phyloP scores from a whole-genome alignment of 2,113 vertebrate genomes.

The Turdus rufiventris region DNA sequence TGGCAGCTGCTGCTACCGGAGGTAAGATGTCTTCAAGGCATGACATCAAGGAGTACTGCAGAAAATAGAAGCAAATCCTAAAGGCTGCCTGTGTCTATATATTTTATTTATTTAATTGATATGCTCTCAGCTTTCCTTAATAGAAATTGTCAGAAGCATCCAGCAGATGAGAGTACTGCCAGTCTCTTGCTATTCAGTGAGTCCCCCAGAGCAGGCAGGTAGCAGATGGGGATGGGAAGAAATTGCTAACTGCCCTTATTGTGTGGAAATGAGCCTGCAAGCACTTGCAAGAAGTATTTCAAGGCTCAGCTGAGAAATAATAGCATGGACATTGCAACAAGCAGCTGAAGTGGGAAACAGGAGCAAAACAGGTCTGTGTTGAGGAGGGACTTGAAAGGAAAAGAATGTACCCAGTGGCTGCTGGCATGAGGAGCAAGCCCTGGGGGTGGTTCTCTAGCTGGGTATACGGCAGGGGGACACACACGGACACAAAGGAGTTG shows the following conservation, averaged over 20 bases:
- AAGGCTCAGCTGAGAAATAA: constrained; percentile 27
- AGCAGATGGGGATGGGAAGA: constrained; percentile 44
- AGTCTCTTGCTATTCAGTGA: constrained; percentile 14
- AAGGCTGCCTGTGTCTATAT: constrained; percentile 38
- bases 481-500: not conserved
- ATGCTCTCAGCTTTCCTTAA: constrained; percentile 13
- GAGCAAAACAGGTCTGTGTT: not conserved
- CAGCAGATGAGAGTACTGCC: not conserved
- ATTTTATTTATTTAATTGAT: constrained; percentile 63
- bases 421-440: not conserved
- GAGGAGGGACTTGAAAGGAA: not conserved
- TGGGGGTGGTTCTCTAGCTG: not conserved
- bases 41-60: constrained; percentile 12
- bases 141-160: constrained; percentile 41
- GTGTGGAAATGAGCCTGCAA: constrained; percentile 29
- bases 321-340: not conserved
- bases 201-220: constrained; percentile 21
- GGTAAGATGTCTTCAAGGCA: constrained; percentile 57
- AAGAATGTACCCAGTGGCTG: not conserved
- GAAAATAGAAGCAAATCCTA: constrained; percentile 58
- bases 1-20: constrained; percentile 44
- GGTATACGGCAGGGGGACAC: not conserved
- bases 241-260: constrained; percentile 30
- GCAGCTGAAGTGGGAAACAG: constrained; percentile 6
- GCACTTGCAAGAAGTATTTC: not conserved